Percentiles rank a stretch among this genome's conserved stretches.
Conservation (phyloP, 2,797 vertebrate species). For the Phoeniculus purpureus region DNA sequence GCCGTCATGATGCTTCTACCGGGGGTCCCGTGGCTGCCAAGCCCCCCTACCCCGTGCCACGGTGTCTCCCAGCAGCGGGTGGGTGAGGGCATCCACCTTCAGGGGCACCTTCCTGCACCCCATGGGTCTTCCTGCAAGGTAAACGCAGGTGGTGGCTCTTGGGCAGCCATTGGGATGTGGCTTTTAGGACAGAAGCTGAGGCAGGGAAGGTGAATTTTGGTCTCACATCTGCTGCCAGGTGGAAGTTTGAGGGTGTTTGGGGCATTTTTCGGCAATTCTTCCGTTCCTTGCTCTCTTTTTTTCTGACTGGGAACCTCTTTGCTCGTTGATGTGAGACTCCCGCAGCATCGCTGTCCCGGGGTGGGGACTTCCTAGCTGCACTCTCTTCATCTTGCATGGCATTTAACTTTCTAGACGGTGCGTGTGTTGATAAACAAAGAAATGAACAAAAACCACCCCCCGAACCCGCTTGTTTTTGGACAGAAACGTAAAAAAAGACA, state of each 20-base stretch:
- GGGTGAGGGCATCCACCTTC: not conserved
- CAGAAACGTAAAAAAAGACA: conserved; percentile 22
- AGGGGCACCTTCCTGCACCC: not conserved
- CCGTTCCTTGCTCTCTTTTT: conserved; percentile 27
- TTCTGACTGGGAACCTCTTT: conserved; percentile 19
- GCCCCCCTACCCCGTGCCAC: not conserved
- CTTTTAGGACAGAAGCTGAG: conserved; percentile 18
- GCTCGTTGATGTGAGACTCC: conserved; percentile 44
- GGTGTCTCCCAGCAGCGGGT: not conserved
- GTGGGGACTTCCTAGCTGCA: conserved; percentile 72
- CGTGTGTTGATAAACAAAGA: conserved; percentile 75
- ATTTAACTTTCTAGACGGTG: conserved; percentile 77
- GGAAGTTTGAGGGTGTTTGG: not conserved
- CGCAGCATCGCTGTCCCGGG: conserved; percentile 43
- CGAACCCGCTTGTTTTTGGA: conserved; percentile 48
- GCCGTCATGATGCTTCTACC: not conserved
- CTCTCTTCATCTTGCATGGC: conserved; percentile 80
- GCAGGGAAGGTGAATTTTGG: conserved; percentile 6
- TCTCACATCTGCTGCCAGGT: conserved; percentile 9
- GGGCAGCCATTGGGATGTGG: not conserved
- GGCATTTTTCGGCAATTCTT: conserved; percentile 5
- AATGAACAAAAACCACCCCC: conserved; percentile 43
- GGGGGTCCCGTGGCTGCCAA: not conserved
- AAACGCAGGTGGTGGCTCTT: not conserved
- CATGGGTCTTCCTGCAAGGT: conserved; percentile 15